These are phyloP conservation scores for Araneus ventricosus DNA, from an alignment of 1,140 invertebrate genomes.

Conservation along the genomic window DNA sequence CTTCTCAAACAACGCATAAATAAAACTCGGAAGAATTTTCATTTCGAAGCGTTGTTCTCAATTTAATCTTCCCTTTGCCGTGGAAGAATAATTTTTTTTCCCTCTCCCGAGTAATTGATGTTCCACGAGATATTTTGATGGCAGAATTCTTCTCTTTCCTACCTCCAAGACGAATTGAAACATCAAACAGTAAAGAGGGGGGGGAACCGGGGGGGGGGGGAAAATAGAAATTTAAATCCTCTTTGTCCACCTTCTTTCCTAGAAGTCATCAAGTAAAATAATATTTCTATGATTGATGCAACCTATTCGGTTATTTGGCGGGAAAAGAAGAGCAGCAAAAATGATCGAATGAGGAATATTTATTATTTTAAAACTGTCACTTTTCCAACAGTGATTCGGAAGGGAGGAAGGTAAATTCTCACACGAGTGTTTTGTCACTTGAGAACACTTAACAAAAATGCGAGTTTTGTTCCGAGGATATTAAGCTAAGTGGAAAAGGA, in stretches of 20 bases:
- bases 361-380: slow-evolving; percentile 24
- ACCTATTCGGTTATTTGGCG: slow-evolving; percentile 7
- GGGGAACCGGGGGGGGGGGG: neutral
- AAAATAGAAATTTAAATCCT: slow-evolving; percentile 39
- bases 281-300: slow-evolving; percentile 35
- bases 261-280: slow-evolving; percentile 46
- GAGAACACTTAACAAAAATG: slow-evolving; percentile 13
- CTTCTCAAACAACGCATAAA: slow-evolving; percentile 37
- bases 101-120: slow-evolving; percentile 38
- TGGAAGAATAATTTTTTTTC: slow-evolving; percentile 19
- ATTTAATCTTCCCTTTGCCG: slow-evolving; percentile 40
- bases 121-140: slow-evolving; percentile 20
- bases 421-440: neutral
- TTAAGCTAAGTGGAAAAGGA: neutral
- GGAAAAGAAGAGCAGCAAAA: slow-evolving; percentile 7
- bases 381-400: slow-evolving; percentile 3
- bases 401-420: neutral
- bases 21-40: slow-evolving; percentile 43
- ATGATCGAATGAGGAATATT: slow-evolving; percentile 42
- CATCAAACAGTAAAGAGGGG: slow-evolving; percentile 32
- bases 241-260: neutral
- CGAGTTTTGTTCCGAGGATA: neutral
- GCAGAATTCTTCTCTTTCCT: neutral
- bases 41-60: slow-evolving; percentile 41
- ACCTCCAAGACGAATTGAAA: slow-evolving; percentile 29